Percentiles rank a stretch among this genome's conserved stretches.
These are phyloP conservation scores for Drymodes brunneopygia DNA, from an alignment of 2,113 vertebrate genomes.

Conservation along the genomic window DNA sequence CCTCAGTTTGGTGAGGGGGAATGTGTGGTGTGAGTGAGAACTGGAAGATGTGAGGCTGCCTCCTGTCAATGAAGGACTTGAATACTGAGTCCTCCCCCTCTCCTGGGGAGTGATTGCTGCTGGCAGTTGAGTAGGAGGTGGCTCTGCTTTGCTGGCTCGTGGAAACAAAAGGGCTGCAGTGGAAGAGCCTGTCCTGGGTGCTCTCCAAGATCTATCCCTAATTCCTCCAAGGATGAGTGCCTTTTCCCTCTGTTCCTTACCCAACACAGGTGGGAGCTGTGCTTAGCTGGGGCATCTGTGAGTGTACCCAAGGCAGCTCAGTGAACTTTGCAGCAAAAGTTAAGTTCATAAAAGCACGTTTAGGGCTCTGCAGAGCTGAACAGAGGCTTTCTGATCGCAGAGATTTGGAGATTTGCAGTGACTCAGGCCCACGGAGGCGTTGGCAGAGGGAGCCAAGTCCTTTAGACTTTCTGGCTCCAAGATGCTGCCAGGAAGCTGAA, in stretches of 20 bases:
- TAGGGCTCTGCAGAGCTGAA: neutral
- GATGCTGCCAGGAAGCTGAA: fast-evolving
- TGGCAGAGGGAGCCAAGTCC: neutral
- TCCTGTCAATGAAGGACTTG: neutral
- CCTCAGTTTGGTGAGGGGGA: fast-evolving
- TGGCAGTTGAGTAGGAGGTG: neutral
- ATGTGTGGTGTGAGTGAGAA: neutral
- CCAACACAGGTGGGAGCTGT: fast-evolving
- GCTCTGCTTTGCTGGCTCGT: neutral
- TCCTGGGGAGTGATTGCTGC: neutral
- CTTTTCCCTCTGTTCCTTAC: neutral
- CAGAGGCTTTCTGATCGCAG: neutral
- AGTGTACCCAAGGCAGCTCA: too few species aligned
- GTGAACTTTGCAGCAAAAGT: neutral
- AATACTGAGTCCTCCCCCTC: neutral
- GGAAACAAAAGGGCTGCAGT: neutral
- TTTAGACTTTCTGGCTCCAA: neutral
- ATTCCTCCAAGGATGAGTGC: neutral
- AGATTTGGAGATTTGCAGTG: neutral
- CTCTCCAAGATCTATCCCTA: neutral
- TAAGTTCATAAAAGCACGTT: fast-evolving
- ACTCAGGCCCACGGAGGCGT: neutral
- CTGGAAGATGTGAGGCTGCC: neutral
- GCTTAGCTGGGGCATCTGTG: neutral
- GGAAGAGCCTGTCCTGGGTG: neutral